Base-by-base conservation (phyloP, 2,888 invertebrate genomes). In the Stenichneumon culpator region DNA sequence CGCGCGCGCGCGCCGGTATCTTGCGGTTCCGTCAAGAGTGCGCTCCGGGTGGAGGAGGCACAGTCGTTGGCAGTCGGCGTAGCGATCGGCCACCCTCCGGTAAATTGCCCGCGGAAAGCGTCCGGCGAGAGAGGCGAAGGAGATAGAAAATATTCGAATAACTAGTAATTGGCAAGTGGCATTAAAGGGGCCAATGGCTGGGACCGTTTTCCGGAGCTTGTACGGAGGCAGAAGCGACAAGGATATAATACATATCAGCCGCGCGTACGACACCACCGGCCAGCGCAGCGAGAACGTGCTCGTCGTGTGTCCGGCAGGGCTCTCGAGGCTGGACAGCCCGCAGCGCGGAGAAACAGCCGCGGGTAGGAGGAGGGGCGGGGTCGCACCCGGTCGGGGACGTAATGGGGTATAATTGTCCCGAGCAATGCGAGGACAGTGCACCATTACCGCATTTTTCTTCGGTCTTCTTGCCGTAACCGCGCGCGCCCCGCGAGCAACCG, bases 401-500 rank as follows among this genome's bases (percentile, higher is more conserved):
- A 94, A 93, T 94, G 93, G 93, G 93, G 93, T 93, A 93, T 94
- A 94, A 93, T 94, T 94, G 93, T 93, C 92, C 90, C 90, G 80
- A 93, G 93, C 91, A 93, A 94, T 94, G 93, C 93, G 93, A 93
- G 92, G 93, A 93, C 93, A 92, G 92, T 91, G 92, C 92, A 90
- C 93, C 93, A 94, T 94, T 94, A 94, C 91, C 91, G 93, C 94
- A 94, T 94, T 93, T 94, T 93, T 93, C 91, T 88, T 83, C 74
- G 88, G 89, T 89, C 90, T 92, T 92, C 90, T 92, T 91, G 90
- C 72, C 83, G 65, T 72, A 81, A 73, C 70, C 83, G 83, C 84
- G 79, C 83, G 88, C 86, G 75, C 86, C 78, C 77, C 84, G 85
- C 86, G 83, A 75, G 22, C 36, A 19, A 82, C 88, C 86, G 89